Evolutionary conservation across 2,113 vertebrate species (phyloP), one percentile per base, ranked within the genome.

Genomic region (Xiphias gladius): DNA sequence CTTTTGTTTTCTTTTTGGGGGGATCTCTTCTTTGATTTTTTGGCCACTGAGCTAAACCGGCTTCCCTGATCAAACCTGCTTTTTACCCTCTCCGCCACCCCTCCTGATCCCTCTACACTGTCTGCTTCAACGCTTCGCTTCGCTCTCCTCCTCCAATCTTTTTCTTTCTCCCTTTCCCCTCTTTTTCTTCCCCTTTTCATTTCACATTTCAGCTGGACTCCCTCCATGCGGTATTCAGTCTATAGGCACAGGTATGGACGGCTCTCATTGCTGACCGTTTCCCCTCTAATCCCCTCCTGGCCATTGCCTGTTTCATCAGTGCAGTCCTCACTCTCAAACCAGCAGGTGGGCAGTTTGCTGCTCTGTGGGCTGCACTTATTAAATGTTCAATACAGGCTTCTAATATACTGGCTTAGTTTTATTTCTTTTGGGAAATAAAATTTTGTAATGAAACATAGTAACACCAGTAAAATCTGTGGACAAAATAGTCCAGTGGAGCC

Each of bases 201-300:
- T 70, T 84, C 88, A 96, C 94, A 79, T 95, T 91, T 88, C 96
- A 95, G 94, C 94, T 91, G 97, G 97, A 94, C 96, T 95, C 84
- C 95, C 96, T 89, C 95, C 98, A 96, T 97, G 98, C 95, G 97
- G 98, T 95, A 97, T 98, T 95, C 97, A 98, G 95, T 97, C 97
- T 93, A 93, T 98, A 95, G 95, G 96, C 95, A 93, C 97, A 99
- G 98, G 97, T 99, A 99, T 89, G 97, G 91, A 92, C 79, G 73
- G 72, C 80, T 88, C 76, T 79, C 82, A 57, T 82, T 76, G 79
- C 86, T 59, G 80, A 84, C 74, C 83, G 63, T 80, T 81, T 80
- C 87, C 76, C 9, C 76, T 72, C 41, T 28, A 43, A 62, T 67
- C 87, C 58, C 79, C 66, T 48, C 76, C 32, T n/a, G 52, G 50